These are phyloP conservation scores for Xylocampa areola DNA, from an alignment of 2,888 invertebrate genomes.

Conservation along the genomic window DNA sequence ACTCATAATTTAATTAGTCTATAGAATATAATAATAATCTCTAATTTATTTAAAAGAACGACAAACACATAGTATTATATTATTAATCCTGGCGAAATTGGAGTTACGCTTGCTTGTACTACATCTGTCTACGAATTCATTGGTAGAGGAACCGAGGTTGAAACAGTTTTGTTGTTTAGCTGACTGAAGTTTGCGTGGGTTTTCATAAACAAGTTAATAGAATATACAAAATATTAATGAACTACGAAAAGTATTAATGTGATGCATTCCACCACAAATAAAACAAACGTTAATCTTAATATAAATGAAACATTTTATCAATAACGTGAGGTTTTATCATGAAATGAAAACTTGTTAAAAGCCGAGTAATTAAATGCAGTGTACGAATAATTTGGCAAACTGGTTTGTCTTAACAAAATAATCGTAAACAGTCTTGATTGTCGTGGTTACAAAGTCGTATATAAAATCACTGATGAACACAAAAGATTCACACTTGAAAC, in stretches of 20 bases:
- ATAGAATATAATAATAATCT: too few species aligned
- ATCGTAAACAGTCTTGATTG: constrained; percentile 43
- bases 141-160: too few species aligned
- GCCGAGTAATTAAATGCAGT: constrained; percentile 30
- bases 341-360: constrained; percentile 20
- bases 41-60: too few species aligned
- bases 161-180: too few species aligned
- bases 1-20: too few species aligned
- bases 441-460: constrained; percentile 20
- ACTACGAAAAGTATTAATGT: too few species aligned
- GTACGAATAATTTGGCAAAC: constrained; percentile 34
- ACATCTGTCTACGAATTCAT: too few species aligned
- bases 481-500: constrained; percentile 37
- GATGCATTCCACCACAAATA: constrained; percentile 8
- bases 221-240: neutral
- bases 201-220: neutral
- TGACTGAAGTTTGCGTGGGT: too few species aligned
- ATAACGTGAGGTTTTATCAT: neutral
- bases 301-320: constrained; percentile 5
- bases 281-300: constrained; percentile 14
- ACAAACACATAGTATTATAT: too few species aligned
- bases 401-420: constrained; percentile 37
- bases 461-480: constrained; percentile 27
- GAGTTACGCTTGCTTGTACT: too few species aligned
- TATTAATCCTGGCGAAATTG: too few species aligned